Evolutionary conservation across 2,888 invertebrate species (phyloP), one percentile per base, ranked within the genome.

Genomic region (Macroteleia sp.): DNA sequence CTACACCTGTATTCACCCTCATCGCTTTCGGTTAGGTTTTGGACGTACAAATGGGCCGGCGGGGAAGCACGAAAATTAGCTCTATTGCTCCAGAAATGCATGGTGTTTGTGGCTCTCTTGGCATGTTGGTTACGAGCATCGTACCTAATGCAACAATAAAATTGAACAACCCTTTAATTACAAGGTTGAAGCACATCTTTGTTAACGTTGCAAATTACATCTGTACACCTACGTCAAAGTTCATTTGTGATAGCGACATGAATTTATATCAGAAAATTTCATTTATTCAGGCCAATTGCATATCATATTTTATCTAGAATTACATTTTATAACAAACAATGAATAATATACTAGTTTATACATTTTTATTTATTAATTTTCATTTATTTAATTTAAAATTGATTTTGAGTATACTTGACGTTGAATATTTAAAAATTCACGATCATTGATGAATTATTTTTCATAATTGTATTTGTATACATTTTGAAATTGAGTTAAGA

Each of bases 1-100:
- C 95, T 92, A 91, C 95, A 95, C 77, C 95, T 92, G 90, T 95
- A 95, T 78, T 95, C 93, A 44, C 95, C 95, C 87, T 95, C 95
- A 90, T 95, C 95, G 79, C 80, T 88, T 75, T 91, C 87, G 8
- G 84, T 87, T 5, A 90, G 81, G 66, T 91, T 87, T 66, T 88
- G 88, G 41, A 90, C 87, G 52, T 86, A 84, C 81, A 94, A 91
- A 81, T 93, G 92, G 0, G 94, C 94, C 0, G 94, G 94, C 32
- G 92, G 91, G 39, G 93, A 92, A 20, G 92, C 92, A 64, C 93
- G 92, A 88, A 94, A 94, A 83, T 91, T 92, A 25, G 94, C 94
- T 56, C 94, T 89, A 28, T 91, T 91, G 16, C 94, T 94, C 90
- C 94, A 94, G 59, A 93, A 93, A 42, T 91, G 88, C 41, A 93